A percentile compares a stretch with the other conserved stretches of the same genome.
Evolutionary conservation across 2,113 vertebrate species (phyloP).

Genomic region (Nanger granti): DNA sequence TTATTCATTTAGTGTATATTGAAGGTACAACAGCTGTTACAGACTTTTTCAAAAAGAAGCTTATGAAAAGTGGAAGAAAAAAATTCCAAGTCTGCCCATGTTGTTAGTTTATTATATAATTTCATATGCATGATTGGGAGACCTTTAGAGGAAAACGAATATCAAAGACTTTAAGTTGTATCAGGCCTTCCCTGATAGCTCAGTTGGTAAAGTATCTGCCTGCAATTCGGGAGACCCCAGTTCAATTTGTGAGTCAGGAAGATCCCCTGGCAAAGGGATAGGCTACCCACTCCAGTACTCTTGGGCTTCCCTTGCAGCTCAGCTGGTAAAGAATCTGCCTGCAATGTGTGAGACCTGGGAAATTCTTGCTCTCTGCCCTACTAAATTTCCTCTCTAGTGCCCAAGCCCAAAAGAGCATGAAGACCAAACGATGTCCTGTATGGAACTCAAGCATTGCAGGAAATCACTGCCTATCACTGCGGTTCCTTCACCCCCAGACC

Average conservation of each 20-base stretch:
- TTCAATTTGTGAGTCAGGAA: fast-evolving
- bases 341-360: background rate
- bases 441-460: fast-evolving
- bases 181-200: background rate
- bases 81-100: background rate
- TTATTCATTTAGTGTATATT: background rate
- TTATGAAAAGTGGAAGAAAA: background rate
- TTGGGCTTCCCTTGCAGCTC: background rate
- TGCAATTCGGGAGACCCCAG: background rate
- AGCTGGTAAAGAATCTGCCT: background rate
- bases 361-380: background rate
- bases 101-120: background rate
- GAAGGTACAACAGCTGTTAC: background rate
- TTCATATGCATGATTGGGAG: background rate
- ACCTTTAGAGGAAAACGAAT: background rate
- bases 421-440: background rate
- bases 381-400: background rate
- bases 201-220: background rate
- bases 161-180: background rate
- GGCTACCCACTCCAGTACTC: background rate
- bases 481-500: background rate
- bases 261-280: background rate
- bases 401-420: background rate
- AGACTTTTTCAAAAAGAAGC: background rate
- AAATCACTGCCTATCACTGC: background rate